phyloP scores from a whole-genome alignment of 2,888 invertebrate genomes.

The Ormyrus rosae region DNA sequence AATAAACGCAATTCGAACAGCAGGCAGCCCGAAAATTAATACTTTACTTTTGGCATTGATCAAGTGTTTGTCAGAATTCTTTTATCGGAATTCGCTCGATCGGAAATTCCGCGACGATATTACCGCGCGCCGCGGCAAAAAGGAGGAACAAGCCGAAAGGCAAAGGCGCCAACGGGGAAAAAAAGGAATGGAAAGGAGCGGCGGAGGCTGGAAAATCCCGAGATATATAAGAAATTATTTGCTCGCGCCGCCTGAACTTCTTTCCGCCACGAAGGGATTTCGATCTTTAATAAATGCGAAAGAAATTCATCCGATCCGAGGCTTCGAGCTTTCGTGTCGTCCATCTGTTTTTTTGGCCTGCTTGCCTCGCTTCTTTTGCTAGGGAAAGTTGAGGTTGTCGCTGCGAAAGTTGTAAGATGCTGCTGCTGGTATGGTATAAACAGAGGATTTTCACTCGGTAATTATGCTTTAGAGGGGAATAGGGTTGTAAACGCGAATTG shows the following conservation, averaged over 20 bases:
- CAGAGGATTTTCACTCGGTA: too few species aligned
- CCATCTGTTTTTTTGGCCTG: too few species aligned
- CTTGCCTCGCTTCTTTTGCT: too few species aligned
- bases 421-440: too few species aligned
- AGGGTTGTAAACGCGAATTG: too few species aligned
- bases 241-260: not conserved
- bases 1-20: too few species aligned
- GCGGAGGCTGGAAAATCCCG: constrained; percentile 25
- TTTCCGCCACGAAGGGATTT: constrained; percentile 12
- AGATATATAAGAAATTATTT: constrained; percentile 41
- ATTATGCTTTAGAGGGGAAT: too few species aligned
- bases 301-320: constrained; percentile 9
- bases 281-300: constrained; percentile 35
- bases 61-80: not conserved
- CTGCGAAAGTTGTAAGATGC: too few species aligned
- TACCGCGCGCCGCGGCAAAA: not conserved
- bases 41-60: too few species aligned
- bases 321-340: too few species aligned
- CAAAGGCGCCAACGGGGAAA: not conserved
- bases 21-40: too few species aligned
- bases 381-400: too few species aligned
- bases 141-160: not conserved
- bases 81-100: constrained; percentile 6
- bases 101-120: constrained; percentile 24
- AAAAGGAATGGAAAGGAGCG: not conserved